Percentiles rank a stretch among this genome's conserved stretches.
phyloP scores from a whole-genome alignment of 1,140 invertebrate genomes.

The Drosophila eugracilis region DNA sequence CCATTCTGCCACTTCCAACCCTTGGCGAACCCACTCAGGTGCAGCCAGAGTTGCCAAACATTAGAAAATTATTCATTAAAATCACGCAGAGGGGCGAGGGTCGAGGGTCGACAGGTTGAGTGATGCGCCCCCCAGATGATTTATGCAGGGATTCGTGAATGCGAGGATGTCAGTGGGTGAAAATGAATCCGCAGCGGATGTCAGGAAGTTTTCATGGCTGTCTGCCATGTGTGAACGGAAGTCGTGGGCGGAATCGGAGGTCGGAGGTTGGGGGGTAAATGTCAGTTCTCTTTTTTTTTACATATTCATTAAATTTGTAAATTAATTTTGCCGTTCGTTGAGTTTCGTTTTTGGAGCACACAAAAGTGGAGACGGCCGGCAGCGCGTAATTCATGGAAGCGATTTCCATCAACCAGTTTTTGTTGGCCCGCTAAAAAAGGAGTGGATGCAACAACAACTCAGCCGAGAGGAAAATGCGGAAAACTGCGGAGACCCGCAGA shows the following conservation, averaged over 20 bases:
- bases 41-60: conserved; percentile 43
- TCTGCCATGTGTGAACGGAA: conserved; percentile 55
- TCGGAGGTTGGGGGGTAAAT: conserved; percentile 8
- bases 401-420: conserved; percentile 18
- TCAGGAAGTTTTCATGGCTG: conserved; percentile 45
- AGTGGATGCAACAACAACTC: conserved; percentile 19
- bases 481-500: not conserved
- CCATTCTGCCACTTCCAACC: not conserved
- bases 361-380: conserved; percentile 34
- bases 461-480: conserved; percentile 5
- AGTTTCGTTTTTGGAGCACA: conserved; percentile 73
- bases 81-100: conserved; percentile 37
- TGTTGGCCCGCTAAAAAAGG: conserved; percentile 4
- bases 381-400: conserved; percentile 59
- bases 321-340: conserved; percentile 77
- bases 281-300: conserved; percentile 38
- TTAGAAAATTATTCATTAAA: conserved; percentile 78
- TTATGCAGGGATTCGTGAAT: conserved; percentile 48
- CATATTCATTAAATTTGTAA: conserved; percentile 75
- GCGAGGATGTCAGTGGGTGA: conserved; percentile 10
- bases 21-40: conserved; percentile 1
- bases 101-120: conserved; percentile 58
- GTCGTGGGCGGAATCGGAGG: not conserved
- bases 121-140: conserved; percentile 59
- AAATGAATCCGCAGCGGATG: conserved; percentile 27